Conservation (phyloP, 2,113 vertebrate genomes). For the Mionectes macconnelli region DNA sequence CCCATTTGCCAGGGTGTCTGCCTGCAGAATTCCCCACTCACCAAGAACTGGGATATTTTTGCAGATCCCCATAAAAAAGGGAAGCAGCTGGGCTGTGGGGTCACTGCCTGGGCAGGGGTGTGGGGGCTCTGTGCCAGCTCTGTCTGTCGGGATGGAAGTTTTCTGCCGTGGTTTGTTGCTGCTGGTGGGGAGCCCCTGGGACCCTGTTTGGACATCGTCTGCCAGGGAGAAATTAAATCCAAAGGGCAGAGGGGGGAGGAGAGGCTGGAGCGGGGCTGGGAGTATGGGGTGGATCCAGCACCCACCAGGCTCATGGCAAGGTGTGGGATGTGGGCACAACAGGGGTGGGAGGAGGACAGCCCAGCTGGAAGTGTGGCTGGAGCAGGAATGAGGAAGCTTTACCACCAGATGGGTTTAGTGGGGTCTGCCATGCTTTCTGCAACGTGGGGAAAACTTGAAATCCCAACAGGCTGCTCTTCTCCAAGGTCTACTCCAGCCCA, state of each 20-base stretch:
- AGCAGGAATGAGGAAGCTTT: background rate
- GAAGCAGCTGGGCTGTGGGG: background rate
- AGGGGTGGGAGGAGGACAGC: background rate
- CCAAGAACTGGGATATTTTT: background rate
- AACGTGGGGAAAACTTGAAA: background rate
- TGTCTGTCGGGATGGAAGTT: accelerated
- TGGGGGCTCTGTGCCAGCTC: background rate
- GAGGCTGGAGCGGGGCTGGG: background rate
- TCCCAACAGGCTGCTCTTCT: background rate
- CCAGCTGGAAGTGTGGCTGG: accelerated
- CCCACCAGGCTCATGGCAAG: background rate
- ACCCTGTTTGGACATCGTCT: background rate
- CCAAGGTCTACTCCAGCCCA: background rate
- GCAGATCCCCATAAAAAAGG: background rate
- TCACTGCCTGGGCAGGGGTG: background rate
- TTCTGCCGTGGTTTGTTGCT: background rate
- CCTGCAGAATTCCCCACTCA: accelerated
- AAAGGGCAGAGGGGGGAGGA: constrained; percentile 33
- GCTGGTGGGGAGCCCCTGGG: background rate
- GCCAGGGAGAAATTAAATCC: background rate
- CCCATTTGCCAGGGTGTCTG: background rate
- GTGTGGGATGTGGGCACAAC: background rate
- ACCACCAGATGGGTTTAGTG: background rate
- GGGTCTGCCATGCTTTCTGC: background rate
- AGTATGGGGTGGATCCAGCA: background rate